These are phyloP conservation scores for Periophthalmus modestus DNA, from an alignment of 2,113 vertebrate species.

Conservation along the genomic window DNA sequence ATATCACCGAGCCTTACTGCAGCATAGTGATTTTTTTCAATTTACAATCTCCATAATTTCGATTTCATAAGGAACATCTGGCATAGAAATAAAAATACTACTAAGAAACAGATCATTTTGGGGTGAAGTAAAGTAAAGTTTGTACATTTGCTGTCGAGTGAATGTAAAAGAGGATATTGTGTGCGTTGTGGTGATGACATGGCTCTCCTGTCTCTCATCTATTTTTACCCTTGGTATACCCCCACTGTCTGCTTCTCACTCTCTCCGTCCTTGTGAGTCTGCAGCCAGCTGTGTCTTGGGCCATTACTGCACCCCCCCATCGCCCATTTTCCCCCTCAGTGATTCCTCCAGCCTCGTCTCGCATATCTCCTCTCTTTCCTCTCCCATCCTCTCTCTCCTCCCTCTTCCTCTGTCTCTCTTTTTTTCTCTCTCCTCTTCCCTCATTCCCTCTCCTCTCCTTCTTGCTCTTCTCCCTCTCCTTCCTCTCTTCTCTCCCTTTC, in stretches of 20 bases:
- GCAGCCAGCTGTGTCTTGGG: constrained; percentile 75
- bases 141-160: constrained; percentile 24
- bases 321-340: constrained; percentile 70
- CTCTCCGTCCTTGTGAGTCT: constrained; percentile 69
- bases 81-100: constrained; percentile 2
- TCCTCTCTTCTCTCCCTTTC: background rate
- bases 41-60: background rate
- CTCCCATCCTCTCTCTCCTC: no score
- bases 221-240: constrained; percentile 63
- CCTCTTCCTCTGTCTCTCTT: background rate
- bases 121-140: background rate
- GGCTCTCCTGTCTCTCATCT: constrained; percentile 48
- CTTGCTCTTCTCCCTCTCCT: no score
- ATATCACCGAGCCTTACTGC: no score
- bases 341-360: constrained; percentile 57
- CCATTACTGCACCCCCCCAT: constrained; percentile 60
- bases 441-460: no score
- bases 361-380: background rate
- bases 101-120: background rate
- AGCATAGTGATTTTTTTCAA: no score
- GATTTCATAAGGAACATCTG: background rate
- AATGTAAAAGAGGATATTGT: constrained; percentile 60
- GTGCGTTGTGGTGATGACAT: constrained; percentile 49
- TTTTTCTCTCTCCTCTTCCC: background rate
- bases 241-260: constrained; percentile 19